Conservation (phyloP, 1,140 invertebrate genomes). For the Pseudomyrmex cubaensis region DNA sequence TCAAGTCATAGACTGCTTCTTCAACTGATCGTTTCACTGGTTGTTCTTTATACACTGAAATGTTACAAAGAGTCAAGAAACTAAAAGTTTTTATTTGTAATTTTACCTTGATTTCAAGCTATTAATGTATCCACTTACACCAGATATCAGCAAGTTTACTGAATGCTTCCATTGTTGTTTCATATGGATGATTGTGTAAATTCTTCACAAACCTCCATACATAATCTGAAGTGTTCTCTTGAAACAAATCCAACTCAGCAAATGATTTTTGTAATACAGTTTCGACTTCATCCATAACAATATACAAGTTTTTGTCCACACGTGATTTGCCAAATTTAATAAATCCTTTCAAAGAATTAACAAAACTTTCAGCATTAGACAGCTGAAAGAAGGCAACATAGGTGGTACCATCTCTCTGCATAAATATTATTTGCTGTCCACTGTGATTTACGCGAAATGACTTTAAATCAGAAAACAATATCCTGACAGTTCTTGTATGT, state of each 20-base stretch:
- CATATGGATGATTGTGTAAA: slow-evolving; percentile 91
- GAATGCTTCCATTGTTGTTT: slow-evolving; percentile 93
- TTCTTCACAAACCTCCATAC: slow-evolving; percentile 90
- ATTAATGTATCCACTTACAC: slow-evolving; percentile 74
- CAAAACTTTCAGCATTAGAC: slow-evolving; percentile 92
- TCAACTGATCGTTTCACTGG: slow-evolving; percentile 84
- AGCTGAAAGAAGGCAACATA: slow-evolving; percentile 94
- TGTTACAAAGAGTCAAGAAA: not conserved
- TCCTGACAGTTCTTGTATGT: slow-evolving; percentile 87
- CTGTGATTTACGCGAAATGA: slow-evolving; percentile 89
- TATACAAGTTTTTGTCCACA: slow-evolving; percentile 89
- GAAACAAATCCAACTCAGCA: slow-evolving; percentile 93
- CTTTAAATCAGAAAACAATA: slow-evolving; percentile 88
- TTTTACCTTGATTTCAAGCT: not conserved
- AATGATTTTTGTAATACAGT: slow-evolving; percentile 92
- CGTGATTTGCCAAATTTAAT: slow-evolving; percentile 88
- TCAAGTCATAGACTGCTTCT: slow-evolving; percentile 86
- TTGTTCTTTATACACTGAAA: slow-evolving; percentile 84
- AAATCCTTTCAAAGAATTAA: slow-evolving; percentile 88
- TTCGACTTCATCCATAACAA: slow-evolving; percentile 88
- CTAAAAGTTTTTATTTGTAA: not conserved
- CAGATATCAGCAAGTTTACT: slow-evolving; percentile 92
- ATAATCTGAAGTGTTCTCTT: slow-evolving; percentile 88
- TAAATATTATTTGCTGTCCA: slow-evolving; percentile 89
- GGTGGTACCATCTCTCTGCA: slow-evolving; percentile 90